Conservation (phyloP, 2,888 invertebrate genomes). For the Tetrapedia diversipes region DNA sequence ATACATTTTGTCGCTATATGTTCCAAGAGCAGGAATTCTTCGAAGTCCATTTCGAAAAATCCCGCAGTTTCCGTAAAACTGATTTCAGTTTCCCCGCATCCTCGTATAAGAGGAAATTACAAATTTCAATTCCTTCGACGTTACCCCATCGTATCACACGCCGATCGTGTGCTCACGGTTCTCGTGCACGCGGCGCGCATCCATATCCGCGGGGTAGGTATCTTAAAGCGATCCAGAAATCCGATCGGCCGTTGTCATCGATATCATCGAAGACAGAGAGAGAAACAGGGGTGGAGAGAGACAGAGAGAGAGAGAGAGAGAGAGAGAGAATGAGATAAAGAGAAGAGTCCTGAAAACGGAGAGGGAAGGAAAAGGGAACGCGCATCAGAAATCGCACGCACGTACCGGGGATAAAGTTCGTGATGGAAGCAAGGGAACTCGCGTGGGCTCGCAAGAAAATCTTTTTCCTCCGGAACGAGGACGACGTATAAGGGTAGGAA, state of each 20-base stretch:
- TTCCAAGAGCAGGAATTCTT: not conserved
- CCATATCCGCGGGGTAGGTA: slow-evolving; percentile 36
- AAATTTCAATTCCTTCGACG: slow-evolving; percentile 32
- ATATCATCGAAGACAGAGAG: slow-evolving; percentile 50
- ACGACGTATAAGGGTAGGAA: too few relatives aligned
- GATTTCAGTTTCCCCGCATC: not conserved
- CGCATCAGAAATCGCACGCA: slow-evolving; percentile 72
- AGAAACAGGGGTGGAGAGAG: too few relatives aligned
- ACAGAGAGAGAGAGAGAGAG: too few relatives aligned
- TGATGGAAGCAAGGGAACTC: slow-evolving; percentile 56
- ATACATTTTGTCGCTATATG: not conserved
- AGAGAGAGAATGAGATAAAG: too few relatives aligned
- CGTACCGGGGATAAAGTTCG: slow-evolving; percentile 78
- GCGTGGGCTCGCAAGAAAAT: slow-evolving; percentile 58
- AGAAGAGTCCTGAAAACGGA: too few relatives aligned
- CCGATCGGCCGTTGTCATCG: slow-evolving; percentile 47
- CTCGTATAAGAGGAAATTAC: too few relatives aligned
- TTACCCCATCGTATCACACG: not conserved
- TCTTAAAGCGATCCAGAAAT: slow-evolving; percentile 36
- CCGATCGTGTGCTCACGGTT: not conserved
- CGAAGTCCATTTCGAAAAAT: not conserved
- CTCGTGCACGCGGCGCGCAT: slow-evolving; percentile 22
- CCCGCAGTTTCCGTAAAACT: not conserved
- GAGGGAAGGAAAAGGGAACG: too few relatives aligned
- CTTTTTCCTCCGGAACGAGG: slow-evolving; percentile 46